These are phyloP conservation scores for Prionailurus viverrinus DNA, from an alignment of 2,113 vertebrate species.

Conservation along the genomic window DNA sequence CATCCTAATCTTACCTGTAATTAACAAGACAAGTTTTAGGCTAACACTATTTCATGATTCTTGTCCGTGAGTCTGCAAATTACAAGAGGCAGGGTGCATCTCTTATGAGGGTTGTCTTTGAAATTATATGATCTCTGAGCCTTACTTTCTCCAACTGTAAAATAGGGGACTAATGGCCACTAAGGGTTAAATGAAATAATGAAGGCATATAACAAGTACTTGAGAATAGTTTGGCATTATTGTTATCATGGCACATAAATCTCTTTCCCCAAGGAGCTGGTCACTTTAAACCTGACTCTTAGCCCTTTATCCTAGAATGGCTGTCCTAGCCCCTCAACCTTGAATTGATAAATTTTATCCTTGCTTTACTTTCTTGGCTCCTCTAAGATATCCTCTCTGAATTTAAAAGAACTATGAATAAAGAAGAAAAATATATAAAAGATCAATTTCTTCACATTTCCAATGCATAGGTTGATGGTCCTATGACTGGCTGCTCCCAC, in stretches of 20 bases:
- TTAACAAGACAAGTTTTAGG: conserved; percentile 42
- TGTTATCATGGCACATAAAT: not conserved
- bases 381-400: conserved; percentile 2
- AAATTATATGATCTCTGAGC: not conserved
- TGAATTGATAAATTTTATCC: not conserved
- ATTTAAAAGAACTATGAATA: conserved; percentile 4
- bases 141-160: conserved; percentile 11
- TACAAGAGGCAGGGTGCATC: not conserved
- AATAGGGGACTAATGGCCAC: not conserved
- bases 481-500: not conserved
- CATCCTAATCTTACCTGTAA: not conserved
- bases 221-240: not conserved
- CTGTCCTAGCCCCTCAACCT: not conserved
- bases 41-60: not conserved
- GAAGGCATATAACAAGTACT: not conserved
- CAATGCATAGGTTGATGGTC: not conserved
- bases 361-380: conserved; percentile 13
- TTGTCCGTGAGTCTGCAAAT: conserved; percentile 42
- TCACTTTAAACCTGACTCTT: not conserved
- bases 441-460: conserved; percentile 2
- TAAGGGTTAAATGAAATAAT: not conserved
- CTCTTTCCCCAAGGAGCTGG: not conserved
- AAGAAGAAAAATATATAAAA: not conserved
- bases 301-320: not conserved
- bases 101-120: not conserved